phyloP scores from a whole-genome alignment of 2,888 invertebrate species.

The Pristionchus maxplancki region DNA sequence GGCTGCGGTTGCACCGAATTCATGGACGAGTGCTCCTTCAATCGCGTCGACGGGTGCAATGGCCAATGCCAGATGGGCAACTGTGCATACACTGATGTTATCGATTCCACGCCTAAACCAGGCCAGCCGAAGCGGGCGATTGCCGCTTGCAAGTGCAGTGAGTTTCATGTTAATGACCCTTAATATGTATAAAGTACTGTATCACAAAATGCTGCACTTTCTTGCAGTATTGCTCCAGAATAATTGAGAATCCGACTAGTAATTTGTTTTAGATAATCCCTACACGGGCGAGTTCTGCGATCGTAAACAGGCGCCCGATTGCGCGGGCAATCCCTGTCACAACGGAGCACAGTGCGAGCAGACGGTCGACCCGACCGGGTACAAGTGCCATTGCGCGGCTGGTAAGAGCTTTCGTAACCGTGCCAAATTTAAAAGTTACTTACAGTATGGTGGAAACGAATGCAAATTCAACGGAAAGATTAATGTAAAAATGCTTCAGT shows the following conservation, averaged over 20 bases:
- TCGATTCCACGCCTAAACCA: not conserved
- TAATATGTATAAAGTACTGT: too few species aligned
- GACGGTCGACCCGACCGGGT: not conserved
- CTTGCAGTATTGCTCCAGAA: not conserved
- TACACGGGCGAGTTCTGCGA: conserved; percentile 26
- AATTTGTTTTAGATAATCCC: not conserved
- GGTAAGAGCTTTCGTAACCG: not conserved
- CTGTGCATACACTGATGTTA: not conserved
- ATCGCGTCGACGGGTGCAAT: not conserved
- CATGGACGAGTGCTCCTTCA: not conserved
- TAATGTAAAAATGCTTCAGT: too few species aligned
- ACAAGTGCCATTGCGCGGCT: not conserved
- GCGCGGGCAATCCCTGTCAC: not conserved
- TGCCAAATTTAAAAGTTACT: too few species aligned
- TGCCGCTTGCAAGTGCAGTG: not conserved
- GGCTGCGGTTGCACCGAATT: not conserved
- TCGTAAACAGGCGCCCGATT: not conserved
- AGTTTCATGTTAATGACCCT: not conserved
- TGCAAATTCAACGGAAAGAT: too few species aligned
- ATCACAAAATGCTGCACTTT: too few species aligned
- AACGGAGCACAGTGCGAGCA: not conserved
- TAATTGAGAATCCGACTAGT: not conserved
- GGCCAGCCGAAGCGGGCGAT: not conserved
- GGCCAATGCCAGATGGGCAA: not conserved
- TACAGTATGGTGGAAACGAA: too few species aligned